Percentiles rank a stretch among this genome's conserved stretches.
Conservation (phyloP, 92 coral and sea anemone genomes). For the Phenganax marumi region DNA sequence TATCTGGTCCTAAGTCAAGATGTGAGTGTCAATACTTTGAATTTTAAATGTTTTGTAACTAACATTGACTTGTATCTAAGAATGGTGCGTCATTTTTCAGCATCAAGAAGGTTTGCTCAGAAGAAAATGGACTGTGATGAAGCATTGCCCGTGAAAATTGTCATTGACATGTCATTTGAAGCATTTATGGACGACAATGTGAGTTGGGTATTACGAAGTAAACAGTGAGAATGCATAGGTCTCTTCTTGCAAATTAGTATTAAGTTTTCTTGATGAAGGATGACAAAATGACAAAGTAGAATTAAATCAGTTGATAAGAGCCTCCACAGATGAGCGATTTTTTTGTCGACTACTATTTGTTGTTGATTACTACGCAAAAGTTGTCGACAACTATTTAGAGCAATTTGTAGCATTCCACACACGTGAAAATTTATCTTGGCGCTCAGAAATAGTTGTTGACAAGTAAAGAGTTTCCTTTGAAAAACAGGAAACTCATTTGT, state of each 20-base stretch:
- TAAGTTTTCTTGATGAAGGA: too few species aligned
- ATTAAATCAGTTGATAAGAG: neutral
- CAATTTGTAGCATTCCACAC: too few species aligned
- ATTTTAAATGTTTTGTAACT: neutral
- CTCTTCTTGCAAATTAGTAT: too few species aligned
- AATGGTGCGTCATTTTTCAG: neutral
- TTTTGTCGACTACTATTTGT: neutral
- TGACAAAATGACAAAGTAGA: neutral
- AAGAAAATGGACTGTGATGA: constrained; percentile 76
- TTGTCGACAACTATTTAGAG: too few species aligned
- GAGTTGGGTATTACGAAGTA: neutral
- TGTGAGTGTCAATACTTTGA: constrained; percentile 9
- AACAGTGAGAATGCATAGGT: too few species aligned
- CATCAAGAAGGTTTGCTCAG: constrained; percentile 50
- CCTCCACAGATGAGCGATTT: neutral
- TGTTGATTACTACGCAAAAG: too few species aligned
- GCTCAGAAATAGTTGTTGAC: too few species aligned
- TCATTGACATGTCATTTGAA: constrained; percentile 85
- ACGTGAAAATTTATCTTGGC: too few species aligned
- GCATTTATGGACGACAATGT: constrained; percentile 83
- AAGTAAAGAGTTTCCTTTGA: too few species aligned
- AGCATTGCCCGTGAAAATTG: constrained; percentile 73
- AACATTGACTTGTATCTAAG: neutral
- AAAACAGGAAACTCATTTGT: too few species aligned
- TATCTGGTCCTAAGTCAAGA: constrained; percentile 6